Evolutionary conservation across 2,113 vertebrate genomes (phyloP).

Genomic region (Psammodynastes pulverulentus): DNA sequence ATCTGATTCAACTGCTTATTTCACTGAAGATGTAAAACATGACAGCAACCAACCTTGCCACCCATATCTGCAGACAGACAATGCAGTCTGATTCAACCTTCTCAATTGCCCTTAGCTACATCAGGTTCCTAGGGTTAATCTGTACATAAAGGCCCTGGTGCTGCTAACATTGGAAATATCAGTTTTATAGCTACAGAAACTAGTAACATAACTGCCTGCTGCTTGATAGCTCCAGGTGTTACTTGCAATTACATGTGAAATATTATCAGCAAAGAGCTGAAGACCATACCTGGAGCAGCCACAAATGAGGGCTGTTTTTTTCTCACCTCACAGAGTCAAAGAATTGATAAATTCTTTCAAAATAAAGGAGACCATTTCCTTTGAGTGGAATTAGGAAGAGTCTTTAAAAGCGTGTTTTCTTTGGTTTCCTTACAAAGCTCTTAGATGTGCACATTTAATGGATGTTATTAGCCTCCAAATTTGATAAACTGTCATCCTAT

Average conservation of each 20-base stretch:
- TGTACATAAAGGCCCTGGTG: conserved; percentile 6
- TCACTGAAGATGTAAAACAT: conserved; percentile 31
- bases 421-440: not conserved
- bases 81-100: conserved; percentile 37
- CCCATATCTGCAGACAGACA: conserved; percentile 24
- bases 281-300: not conserved
- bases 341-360: not conserved
- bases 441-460: not conserved
- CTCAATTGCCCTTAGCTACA: conserved; percentile 26
- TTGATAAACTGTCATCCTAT: not conserved
- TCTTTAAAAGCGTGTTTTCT: not conserved
- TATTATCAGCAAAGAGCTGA: conserved; percentile 3
- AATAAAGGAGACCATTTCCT: not conserved
- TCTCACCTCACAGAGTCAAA: not conserved
- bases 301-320: not conserved
- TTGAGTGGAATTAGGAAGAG: not conserved
- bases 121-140: conserved; percentile 25
- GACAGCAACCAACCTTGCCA: conserved; percentile 13
- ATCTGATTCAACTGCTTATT: conserved; percentile 40
- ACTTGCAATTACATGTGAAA: conserved; percentile 1
- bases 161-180: conserved; percentile 17
- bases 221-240: conserved; percentile 12
- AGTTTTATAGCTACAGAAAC: conserved; percentile 21
- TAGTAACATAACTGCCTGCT: conserved; percentile 13
- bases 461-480: not conserved